Conservation (phyloP, 2,888 invertebrate genomes). For the Meiosimyza platycephala region DNA sequence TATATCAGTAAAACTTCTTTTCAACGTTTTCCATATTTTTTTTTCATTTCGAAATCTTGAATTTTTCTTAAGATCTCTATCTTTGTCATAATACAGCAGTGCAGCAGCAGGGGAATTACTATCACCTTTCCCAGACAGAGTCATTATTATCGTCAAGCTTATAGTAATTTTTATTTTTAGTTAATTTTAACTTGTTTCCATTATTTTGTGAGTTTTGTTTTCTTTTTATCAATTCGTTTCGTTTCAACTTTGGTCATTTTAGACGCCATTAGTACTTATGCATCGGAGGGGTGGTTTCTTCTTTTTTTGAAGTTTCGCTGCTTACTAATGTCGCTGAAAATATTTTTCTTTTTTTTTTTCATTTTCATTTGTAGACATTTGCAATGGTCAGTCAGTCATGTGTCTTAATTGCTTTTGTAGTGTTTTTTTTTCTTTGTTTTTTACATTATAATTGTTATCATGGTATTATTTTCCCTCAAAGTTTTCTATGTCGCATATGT, state of each 20-base stretch:
- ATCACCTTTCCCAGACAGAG: too few relatives aligned
- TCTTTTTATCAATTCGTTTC: neutral
- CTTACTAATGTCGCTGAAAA: too few relatives aligned
- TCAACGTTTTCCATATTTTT: neutral
- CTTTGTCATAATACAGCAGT: slow-evolving; percentile 59
- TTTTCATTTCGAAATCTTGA: neutral
- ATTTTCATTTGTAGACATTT: slow-evolving; percentile 1
- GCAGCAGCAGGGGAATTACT: slow-evolving; percentile 57
- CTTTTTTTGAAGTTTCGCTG: slow-evolving; percentile 23
- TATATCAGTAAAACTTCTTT: slow-evolving; percentile 53
- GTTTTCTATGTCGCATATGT: neutral
- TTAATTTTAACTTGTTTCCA: too few relatives aligned
- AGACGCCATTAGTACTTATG: too few relatives aligned
- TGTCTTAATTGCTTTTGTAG: slow-evolving; percentile 24
- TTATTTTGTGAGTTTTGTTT: neutral
- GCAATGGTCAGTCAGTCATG: slow-evolving; percentile 31
- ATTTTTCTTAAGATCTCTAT: slow-evolving; percentile 50
- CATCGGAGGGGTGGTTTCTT: neutral
- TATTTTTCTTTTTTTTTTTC: neutral
- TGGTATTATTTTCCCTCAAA: too few relatives aligned
- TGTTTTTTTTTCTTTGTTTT: too few relatives aligned
- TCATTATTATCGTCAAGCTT: too few relatives aligned
- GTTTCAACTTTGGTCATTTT: neutral
- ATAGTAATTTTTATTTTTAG: too few relatives aligned
- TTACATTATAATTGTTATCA: too few relatives aligned